phyloP scores from a whole-genome alignment of 2,113 vertebrate species.

The Cyrtonyx montezumae region DNA sequence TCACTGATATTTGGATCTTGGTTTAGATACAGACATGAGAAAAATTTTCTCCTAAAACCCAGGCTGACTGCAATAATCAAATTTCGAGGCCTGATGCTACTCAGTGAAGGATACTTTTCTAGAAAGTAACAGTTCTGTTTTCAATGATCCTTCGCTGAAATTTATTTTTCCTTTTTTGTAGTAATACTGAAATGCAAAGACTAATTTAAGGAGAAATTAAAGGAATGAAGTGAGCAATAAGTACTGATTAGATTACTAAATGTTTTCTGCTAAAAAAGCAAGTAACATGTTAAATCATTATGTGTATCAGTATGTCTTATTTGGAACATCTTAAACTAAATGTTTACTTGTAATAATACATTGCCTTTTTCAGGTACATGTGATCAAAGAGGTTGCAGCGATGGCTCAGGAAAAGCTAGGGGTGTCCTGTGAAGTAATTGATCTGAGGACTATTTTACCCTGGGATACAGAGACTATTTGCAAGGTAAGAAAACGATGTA shows the following conservation, averaged over 20 bases:
- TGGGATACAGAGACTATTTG: constrained; percentile 95
- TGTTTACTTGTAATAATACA: neutral
- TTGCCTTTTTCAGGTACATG: constrained; percentile 86
- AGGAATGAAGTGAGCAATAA: neutral
- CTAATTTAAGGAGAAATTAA: neutral
- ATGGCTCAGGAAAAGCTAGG: constrained; percentile 98
- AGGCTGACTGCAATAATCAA: neutral
- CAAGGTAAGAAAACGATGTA: constrained; percentile 81
- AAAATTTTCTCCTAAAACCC: neutral
- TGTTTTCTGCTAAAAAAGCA: neutral
- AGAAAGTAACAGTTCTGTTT: neutral
- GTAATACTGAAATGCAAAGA: neutral
- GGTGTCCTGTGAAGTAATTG: constrained; percentile 96
- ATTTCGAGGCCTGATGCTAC: neutral
- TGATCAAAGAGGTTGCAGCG: constrained; percentile 90
- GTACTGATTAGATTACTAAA: neutral
- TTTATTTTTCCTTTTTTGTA: neutral
- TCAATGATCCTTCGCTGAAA: neutral
- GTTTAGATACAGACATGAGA: neutral
- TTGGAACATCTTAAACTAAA: neutral
- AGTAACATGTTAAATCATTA: neutral
- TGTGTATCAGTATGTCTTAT: neutral
- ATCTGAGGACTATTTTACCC: constrained; percentile 93
- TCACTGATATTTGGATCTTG: neutral
- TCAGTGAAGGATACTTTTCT: neutral